These are phyloP conservation scores for Sphecodes monilicornis DNA, from an alignment of 2,888 invertebrate genomes.

Conservation along the genomic window DNA sequence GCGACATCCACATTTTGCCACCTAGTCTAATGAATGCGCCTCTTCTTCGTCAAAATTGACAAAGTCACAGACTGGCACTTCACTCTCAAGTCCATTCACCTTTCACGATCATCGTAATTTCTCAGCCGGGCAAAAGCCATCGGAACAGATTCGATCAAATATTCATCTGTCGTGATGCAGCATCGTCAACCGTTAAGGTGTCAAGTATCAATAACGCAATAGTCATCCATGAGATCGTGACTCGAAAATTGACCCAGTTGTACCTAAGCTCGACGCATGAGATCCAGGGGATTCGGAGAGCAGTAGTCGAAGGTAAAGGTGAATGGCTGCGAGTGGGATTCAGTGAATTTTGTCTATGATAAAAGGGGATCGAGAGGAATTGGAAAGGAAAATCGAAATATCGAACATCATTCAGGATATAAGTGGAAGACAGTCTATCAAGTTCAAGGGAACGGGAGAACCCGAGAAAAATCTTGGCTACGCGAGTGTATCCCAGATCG, in stretches of 20 bases:
- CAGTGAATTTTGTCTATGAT: background rate
- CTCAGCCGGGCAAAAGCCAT: background rate
- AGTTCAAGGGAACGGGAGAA: background rate
- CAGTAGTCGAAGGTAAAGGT: background rate
- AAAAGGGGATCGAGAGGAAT: background rate
- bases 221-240: background rate
- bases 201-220: background rate
- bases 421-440: background rate
- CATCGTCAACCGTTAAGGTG: background rate
- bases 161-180: background rate
- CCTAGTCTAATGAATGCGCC: too few relatives aligned
- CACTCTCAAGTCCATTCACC: background rate
- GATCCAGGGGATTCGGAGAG: background rate
- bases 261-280: background rate
- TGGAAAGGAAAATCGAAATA: constrained; percentile 8
- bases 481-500: background rate
- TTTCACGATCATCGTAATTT: background rate
- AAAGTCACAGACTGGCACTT: too few relatives aligned
- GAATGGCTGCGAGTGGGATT: background rate
- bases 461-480: background rate
- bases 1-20: too few relatives aligned
- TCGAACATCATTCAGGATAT: background rate
- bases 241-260: constrained; percentile 3
- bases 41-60: too few relatives aligned
- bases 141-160: background rate